Evolutionary conservation across 64 coral and sea anemone species (phyloP).

Genomic region (Stylophora pistillata): DNA sequence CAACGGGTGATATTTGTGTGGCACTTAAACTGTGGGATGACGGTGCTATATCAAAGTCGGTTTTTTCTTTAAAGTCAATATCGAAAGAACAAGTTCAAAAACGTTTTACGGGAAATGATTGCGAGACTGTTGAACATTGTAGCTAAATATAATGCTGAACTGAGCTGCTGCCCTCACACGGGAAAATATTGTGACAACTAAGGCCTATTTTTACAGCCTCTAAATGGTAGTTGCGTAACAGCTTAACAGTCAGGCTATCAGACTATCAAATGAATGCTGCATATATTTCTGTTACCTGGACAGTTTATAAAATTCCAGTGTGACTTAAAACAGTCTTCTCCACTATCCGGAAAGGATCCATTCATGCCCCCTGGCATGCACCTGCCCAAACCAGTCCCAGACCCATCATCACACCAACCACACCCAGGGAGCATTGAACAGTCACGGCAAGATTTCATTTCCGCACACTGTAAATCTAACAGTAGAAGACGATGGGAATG

Average conservation of each 20-base stretch:
- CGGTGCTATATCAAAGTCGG: too few species aligned
- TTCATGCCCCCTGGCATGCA: constrained; percentile 42
- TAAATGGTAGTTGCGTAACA: too few species aligned
- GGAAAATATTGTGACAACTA: too few species aligned
- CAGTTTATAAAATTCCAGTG: constrained; percentile 63
- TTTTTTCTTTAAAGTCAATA: too few species aligned
- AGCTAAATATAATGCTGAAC: too few species aligned
- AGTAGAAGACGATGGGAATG: neutral
- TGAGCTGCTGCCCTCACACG: too few species aligned
- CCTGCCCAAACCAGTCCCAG: constrained; percentile 71
- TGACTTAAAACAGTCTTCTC: neutral
- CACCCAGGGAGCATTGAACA: constrained; percentile 91
- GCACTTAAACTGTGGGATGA: too few species aligned
- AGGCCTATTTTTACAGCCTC: too few species aligned
- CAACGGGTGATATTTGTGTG: too few species aligned
- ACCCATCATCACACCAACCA: constrained; percentile 95
- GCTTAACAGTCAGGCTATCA: neutral
- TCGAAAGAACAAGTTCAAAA: too few species aligned
- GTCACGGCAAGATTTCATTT: constrained; percentile 71
- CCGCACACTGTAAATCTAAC: constrained; percentile 58
- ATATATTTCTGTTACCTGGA: constrained; percentile 47
- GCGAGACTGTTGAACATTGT: too few species aligned
- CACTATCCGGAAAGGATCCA: constrained; percentile 2
- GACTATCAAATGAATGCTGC: neutral
- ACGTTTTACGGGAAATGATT: too few species aligned